Conservation (phyloP, 2,888 invertebrate genomes). For the Cylloceria caligata region DNA sequence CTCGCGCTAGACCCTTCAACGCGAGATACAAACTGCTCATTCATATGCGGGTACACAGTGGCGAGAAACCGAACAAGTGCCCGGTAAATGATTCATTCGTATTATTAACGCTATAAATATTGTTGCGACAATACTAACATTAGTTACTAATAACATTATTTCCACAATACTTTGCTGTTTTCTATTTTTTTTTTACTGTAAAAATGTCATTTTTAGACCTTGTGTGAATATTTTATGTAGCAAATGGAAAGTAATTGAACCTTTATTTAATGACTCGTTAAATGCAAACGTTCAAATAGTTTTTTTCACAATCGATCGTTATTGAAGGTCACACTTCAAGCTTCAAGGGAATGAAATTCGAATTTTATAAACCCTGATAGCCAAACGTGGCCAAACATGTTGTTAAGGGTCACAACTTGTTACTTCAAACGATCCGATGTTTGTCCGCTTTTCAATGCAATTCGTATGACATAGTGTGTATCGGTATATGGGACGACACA, state of each 20-base stretch:
- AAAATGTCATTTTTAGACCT: too few species aligned
- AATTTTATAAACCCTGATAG: not conserved
- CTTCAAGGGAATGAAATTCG: too few species aligned
- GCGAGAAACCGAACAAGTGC: slow-evolving; percentile 99
- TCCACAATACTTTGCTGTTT: not conserved
- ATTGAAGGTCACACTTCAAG: too few species aligned
- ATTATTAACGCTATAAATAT: not conserved
- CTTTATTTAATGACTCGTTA: not conserved
- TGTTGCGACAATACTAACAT: not conserved
- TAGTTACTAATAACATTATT: not conserved
- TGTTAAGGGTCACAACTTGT: too few species aligned
- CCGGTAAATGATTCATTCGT: slow-evolving; percentile 89
- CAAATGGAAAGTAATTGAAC: not conserved
- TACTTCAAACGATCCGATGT: too few species aligned
- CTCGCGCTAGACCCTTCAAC: slow-evolving; percentile 96
- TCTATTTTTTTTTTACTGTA: not conserved
- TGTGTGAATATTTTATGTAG: not conserved
- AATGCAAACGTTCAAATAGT: not conserved
- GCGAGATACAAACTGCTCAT: slow-evolving; percentile 98
- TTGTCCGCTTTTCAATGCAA: too few species aligned
- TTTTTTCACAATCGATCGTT: too few species aligned
- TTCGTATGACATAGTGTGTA: too few species aligned
- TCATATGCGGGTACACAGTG: slow-evolving; percentile 98
- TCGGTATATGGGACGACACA: too few species aligned
- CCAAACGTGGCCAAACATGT: too few species aligned